These are phyloP conservation scores for Coluber constrictor DNA, from an alignment of 2,797 vertebrate species.

Conservation along the genomic window DNA sequence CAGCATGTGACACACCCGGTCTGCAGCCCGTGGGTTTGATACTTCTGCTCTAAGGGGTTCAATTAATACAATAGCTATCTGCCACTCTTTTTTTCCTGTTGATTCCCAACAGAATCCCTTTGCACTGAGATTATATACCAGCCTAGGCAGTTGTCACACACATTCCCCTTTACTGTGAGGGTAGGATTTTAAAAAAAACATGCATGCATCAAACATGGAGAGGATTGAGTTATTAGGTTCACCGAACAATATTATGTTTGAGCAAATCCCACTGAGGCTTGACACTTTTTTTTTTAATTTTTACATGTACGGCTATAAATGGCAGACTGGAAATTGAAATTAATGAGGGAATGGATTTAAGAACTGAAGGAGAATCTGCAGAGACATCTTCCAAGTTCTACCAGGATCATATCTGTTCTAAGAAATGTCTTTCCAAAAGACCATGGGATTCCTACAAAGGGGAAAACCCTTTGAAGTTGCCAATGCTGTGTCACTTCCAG, in stretches of 20 bases:
- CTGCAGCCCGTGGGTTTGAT: not conserved
- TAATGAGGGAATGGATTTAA: constrained; percentile 17
- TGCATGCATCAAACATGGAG: not conserved
- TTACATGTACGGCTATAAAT: constrained; percentile 28
- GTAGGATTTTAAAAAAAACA: not conserved
- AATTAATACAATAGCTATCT: not conserved
- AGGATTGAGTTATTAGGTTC: not conserved
- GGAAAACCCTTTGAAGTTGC: constrained; percentile 85
- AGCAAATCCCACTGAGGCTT: not conserved
- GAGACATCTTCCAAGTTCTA: constrained; percentile 50
- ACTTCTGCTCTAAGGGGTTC: not conserved
- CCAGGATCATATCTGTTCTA: constrained; percentile 71
- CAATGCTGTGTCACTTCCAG: constrained; percentile 81
- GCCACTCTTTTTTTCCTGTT: not conserved
- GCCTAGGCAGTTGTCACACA: not conserved
- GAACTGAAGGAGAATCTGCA: constrained; percentile 30
- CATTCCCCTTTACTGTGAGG: not conserved
- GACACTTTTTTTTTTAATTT: constrained; percentile 5
- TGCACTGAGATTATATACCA: not conserved
- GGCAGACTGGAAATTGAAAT: constrained; percentile 56
- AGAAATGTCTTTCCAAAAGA: constrained; percentile 68
- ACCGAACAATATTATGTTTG: not conserved
- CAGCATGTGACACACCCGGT: no score
- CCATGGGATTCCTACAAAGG: constrained; percentile 65
- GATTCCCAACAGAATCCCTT: not conserved